Evolutionary conservation across 1,140 invertebrate species (phyloP), one percentile per base, ranked within the genome.

Genomic region (Octopus sinensis): DNA sequence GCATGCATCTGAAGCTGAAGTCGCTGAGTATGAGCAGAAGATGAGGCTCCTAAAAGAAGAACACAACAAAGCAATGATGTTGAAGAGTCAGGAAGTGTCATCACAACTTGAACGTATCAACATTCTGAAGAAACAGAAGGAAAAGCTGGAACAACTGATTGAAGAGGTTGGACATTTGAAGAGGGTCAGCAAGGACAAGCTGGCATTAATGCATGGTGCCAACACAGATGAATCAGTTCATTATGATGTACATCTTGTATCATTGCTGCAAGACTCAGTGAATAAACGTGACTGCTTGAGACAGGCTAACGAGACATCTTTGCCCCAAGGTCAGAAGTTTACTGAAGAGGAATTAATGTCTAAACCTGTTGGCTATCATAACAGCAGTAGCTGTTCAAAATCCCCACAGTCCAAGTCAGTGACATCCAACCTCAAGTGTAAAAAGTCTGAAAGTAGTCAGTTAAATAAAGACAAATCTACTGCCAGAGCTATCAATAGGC

Each of bases 101-200:
- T 13, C 68, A 13, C 17, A n/a, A 23, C 13, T 9, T 73, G 68
- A 85, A 62, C 76, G 85, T 62, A 76, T 89, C 13, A 83, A 84
- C 51, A 81, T 86, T 4, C 85, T 90, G 1, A 75, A 84, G 43
- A 76, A 83, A 52, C 83, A 86, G 54, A 83, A 87, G 77, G 83
- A 87, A 76, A 86, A 88, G 80, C 81, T 90, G 53, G 84, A 88
- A 80, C 76, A 86, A 5, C 89, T 88, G 62, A 85, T 90, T 71
- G 84, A 88, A 79, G 88, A 89, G 81, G 88, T 87, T 75, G 71
- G 87, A 80, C 86, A 88, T 79, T 77, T 89, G 52, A 54, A 85
- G 30, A 83, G 82, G 53, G 86, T 89, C 0, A 78, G 73, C 30
- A 53, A 75, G 9, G 84, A 85, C 52, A 80, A 80, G 10, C 88